Conservation (phyloP, 2,113 vertebrate species). For the Lichenostomus cassidix region DNA sequence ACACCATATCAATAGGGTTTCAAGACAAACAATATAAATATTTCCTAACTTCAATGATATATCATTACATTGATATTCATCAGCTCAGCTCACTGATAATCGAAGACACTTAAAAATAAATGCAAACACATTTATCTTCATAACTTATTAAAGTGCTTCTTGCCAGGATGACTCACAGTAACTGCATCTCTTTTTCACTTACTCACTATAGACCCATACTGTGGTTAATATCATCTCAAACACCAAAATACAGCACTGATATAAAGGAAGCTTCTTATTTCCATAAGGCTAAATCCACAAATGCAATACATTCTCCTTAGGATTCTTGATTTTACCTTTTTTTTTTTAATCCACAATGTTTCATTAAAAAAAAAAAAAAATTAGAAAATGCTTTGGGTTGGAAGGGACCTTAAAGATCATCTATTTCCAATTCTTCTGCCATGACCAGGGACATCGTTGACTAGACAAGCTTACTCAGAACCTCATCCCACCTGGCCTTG, state of each 20-base stretch:
- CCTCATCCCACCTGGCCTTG: not conserved
- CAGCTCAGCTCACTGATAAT: not conserved
- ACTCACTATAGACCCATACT: not conserved
- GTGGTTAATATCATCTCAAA: not conserved
- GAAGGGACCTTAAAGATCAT: not conserved
- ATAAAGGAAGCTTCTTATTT: not conserved
- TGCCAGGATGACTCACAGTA: not conserved
- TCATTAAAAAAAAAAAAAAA: not conserved
- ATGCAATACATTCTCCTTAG: accelerated
- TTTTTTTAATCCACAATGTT: not conserved
- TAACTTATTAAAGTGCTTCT: not conserved
- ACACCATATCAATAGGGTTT: not conserved
- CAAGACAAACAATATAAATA: not conserved
- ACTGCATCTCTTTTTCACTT: not conserved
- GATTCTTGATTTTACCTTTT: not conserved
- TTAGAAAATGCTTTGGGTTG: not conserved
- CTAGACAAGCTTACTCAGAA: not conserved
- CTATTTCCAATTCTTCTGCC: not conserved
- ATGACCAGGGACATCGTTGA: not conserved
- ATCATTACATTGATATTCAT: not conserved
- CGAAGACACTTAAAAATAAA: not conserved
- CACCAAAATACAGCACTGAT: not conserved
- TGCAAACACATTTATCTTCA: not conserved
- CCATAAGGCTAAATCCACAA: not conserved
- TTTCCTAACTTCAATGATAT: not conserved